Evolutionary conservation across 2,797 vertebrate genomes (phyloP).

Genomic region (Pangasius krempfi): DNA sequence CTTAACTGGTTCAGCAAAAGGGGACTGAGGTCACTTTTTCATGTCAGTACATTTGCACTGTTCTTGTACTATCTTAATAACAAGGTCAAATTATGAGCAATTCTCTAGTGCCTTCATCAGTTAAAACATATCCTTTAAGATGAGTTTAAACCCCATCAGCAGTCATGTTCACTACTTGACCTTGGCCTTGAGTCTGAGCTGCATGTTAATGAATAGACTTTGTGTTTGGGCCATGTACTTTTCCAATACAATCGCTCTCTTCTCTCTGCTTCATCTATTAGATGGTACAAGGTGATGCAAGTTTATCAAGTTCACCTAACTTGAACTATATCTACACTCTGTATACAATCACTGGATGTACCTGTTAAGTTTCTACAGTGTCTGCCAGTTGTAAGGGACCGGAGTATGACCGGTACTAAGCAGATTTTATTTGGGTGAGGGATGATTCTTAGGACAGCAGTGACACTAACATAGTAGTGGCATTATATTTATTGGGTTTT

Average conservation of each 20-base stretch:
- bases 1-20: neutral
- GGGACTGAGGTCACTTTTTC: neutral
- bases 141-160: neutral
- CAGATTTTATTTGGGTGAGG: neutral
- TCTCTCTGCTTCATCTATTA: slow-evolving; percentile 1
- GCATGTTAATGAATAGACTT: slow-evolving; percentile 15
- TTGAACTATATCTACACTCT: neutral
- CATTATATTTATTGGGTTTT: neutral
- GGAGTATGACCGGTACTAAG: neutral
- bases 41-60: slow-evolving; percentile 2
- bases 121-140: slow-evolving; percentile 26
- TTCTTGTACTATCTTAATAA: neutral
- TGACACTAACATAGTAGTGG: neutral
- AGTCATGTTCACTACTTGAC: neutral
- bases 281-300: neutral
- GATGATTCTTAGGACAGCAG: neutral
- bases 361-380: neutral
- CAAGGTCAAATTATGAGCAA: slow-evolving; percentile 18
- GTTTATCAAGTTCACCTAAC: neutral
- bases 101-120: slow-evolving; percentile 9
- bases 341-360: neutral
- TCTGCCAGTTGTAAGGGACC: neutral
- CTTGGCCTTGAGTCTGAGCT: slow-evolving; percentile 23
- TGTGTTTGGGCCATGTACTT: neutral
- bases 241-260: neutral